Base-by-base conservation (phyloP, 2,888 invertebrate species). In the Lycia hirtaria region DNA sequence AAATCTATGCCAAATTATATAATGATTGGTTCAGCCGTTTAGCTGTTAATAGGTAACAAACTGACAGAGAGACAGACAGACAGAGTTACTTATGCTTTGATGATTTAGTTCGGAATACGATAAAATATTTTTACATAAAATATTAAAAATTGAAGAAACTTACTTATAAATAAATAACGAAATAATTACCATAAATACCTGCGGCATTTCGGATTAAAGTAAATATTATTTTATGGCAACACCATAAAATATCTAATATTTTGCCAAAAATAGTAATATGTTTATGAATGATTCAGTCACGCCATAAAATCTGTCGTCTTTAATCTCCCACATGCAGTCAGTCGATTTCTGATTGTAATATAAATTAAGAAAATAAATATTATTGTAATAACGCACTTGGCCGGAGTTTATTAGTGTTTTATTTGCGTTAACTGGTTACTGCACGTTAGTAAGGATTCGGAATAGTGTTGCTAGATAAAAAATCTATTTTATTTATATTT, bases 301-400 rank as follows among this genome's bases (percentile, higher is more conserved):
- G 49, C 50, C 53, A 60, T 53, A 41, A 41, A 41, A 28, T 47
- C 35, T 44, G 56, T 60, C 58, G 52, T 45, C 53, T 60, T 52
- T 35, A 63, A 44, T 43, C 30, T 41, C 15, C 51, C 40, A 48
- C 43, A 55, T 50, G n/a, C n/a, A n/a, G n/a, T n/a, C n/a, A n/a
- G n/a, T n/a, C n/a, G 55, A 60, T 55, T 49, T 45, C 56, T 59
- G 50, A 62, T 56, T 57, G 56, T 56, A 55, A 61, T 67, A 67
- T 64, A 62, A 59, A 9, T 55, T 50, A 45, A 67, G 58, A 64
- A 62, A 62, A 58, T 67, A 62, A 62, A 58, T 59, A 59, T 62
- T 57, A 54, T 56, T 61, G 49, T 58, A 38, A 54, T 45, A 56
- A 47, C 50, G 50, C 53, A 60, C 17, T 43, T 6, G 15, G 12